These are phyloP conservation scores for Macrostomum lignano DNA, from an alignment of 1,140 invertebrate species.

Conservation along the genomic window DNA sequence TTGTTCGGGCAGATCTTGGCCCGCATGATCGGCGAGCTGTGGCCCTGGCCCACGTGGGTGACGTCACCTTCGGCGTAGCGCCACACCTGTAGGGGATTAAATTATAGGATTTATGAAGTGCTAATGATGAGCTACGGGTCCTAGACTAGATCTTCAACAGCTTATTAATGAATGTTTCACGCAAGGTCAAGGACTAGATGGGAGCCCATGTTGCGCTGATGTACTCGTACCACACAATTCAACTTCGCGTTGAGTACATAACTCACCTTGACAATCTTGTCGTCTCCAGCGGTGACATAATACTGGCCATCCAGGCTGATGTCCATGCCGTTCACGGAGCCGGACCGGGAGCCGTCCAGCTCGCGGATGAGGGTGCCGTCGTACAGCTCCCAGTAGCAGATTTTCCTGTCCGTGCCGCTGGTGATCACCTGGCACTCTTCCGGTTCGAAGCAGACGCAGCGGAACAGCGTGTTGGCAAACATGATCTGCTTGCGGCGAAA, in stretches of 20 bases:
- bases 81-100: conserved; percentile 41
- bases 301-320: conserved; percentile 40
- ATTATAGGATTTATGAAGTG: conserved; percentile 7
- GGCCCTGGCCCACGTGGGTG: conserved; percentile 44
- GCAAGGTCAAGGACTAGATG: no score
- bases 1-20: conserved; percentile 43
- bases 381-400: conserved; percentile 57
- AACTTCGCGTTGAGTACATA: no score
- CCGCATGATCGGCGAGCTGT: conserved; percentile 44
- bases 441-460: conserved; percentile 45
- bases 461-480: conserved; percentile 59
- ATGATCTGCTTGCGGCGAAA: conserved; percentile 44
- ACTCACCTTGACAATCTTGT: conserved; percentile 54
- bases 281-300: conserved; percentile 54
- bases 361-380: conserved; percentile 46
- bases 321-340: conserved; percentile 47
- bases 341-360: conserved; percentile 47
- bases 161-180: no score
- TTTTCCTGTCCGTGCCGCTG: conserved; percentile 52
- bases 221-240: no score
- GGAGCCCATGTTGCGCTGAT: no score
- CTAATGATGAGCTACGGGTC: not conserved
- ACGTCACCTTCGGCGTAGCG: conserved; percentile 44
- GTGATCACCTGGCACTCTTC: conserved; percentile 51
- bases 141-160: not conserved